phyloP scores from a whole-genome alignment of 2,797 vertebrate species.

The Sebastes steindachneri region DNA sequence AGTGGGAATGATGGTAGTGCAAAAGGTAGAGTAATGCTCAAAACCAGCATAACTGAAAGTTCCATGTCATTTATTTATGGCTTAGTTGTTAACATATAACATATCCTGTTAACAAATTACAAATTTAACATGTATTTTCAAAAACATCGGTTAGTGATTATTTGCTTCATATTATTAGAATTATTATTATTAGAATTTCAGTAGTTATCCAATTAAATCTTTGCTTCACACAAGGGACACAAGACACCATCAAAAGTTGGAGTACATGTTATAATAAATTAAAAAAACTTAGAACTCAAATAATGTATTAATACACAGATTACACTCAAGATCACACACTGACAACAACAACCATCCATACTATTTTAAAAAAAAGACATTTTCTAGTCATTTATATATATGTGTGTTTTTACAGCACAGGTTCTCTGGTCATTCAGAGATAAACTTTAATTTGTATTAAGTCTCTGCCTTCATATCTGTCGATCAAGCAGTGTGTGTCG shows the following conservation, averaged over 20 bases:
- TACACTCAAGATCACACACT: background rate
- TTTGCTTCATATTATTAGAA: no score
- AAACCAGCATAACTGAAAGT: no score
- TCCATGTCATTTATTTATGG: no score
- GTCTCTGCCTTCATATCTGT: background rate
- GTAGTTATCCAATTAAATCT: no score
- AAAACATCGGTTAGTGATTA: no score
- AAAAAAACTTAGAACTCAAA: background rate
- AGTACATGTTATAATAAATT: background rate
- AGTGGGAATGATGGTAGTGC: no score
- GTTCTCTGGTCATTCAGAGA: background rate
- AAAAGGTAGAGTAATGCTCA: no score
- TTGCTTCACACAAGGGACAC: background rate
- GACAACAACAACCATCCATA: background rate
- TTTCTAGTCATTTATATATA: background rate
- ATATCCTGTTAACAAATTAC: no score
- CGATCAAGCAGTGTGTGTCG: background rate
- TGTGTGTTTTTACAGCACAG: background rate
- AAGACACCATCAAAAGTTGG: background rate
- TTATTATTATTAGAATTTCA: no score
- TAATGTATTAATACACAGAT: background rate
- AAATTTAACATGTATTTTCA: no score
- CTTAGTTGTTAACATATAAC: no score
- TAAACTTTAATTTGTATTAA: background rate
- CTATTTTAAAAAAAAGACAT: background rate